Evolutionary conservation across 2,888 invertebrate genomes (phyloP).

Genomic region (Toxonevra muliebris): DNA sequence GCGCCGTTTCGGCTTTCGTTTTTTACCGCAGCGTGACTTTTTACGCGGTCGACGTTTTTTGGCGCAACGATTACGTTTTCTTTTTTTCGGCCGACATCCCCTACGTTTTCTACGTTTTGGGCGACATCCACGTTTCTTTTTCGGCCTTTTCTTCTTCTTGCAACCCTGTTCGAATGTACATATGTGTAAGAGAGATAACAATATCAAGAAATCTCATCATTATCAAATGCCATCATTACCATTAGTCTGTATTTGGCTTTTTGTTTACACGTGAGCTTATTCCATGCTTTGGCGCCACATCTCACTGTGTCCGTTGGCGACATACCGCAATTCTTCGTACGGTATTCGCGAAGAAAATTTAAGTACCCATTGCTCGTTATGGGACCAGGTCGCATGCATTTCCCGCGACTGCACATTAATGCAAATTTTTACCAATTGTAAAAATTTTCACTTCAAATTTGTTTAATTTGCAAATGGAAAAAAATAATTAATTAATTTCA

Average conservation of each 20-base stretch:
- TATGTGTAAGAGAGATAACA: background rate
- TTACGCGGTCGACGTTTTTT: conserved; percentile 10
- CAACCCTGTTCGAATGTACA: conserved; percentile 9
- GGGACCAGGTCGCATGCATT: conserved; percentile 38
- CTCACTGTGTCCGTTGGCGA: conserved; percentile 34
- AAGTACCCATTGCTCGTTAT: conserved; percentile 40
- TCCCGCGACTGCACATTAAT: background rate
- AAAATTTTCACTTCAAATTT: conserved; percentile 11
- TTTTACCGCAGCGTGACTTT: conserved; percentile 16
- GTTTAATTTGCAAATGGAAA: background rate
- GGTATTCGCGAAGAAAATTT: conserved; percentile 38
- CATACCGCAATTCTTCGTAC: conserved; percentile 33
- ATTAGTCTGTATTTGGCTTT: conserved; percentile 29
- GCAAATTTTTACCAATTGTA: conserved; percentile 17
- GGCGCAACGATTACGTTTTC: conserved; percentile 4
- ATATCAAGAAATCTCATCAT: background rate
- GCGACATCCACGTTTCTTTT: background rate
- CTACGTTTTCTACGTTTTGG: conserved; percentile 14
- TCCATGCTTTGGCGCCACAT: conserved; percentile 37
- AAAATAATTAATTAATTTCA: background rate
- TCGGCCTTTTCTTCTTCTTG: background rate
- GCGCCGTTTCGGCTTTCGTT: conserved; percentile 10
- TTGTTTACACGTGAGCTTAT: conserved; percentile 24
- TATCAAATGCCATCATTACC: conserved; percentile 21
- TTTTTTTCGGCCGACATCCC: background rate